Evolutionary conservation across 2,888 invertebrate species (phyloP), one percentile per base, ranked within the genome.

Genomic region (Apodemia mormo): DNA sequence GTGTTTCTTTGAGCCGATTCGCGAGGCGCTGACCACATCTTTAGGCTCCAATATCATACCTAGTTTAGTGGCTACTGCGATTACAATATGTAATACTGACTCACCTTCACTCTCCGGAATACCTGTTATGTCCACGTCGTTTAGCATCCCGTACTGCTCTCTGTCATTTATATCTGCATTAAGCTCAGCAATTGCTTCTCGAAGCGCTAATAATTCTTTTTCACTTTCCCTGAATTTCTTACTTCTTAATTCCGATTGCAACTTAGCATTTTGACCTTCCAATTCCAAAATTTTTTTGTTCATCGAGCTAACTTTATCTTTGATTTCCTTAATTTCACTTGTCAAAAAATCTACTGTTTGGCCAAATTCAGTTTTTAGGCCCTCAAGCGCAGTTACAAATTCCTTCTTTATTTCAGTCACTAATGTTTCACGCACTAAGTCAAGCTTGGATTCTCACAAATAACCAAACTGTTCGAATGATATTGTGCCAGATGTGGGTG

Each of bases 71-170:
- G 65, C 65, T 14, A 43, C 45, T 14, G 43, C 33, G 22, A 43
- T 65, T 12, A 65, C 65, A n/a, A 40, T 40, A n/a, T 65, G 43
- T 14, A 65, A 5, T 22, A 65, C 43, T 6, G 65, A 65, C 22
- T 65, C 65, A 22, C 43, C 43, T 37, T 40, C 40, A 2, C 8
- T 14, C 65, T 65, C 65, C 43, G 65, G 65, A 43, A 65, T 65
- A 10, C 65, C 65, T 22, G 45, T 43, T 22, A 65, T 14, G 3
- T 65, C 65, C 5, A 65, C 45, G n/a, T 65, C 43, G 22, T 45
- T 65, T 14, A 65, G 4, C 54, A 54, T n/a, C 22, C 54, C 22
- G 2, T 6, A n/a, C 22, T 54, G 54, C 4, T 54, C 54, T 14
- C 8, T 14, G 12, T 6, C 54, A n/a, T 54, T 54, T 8, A 54